Base-by-base conservation (phyloP, 2,888 invertebrate genomes). In the Acleris emargana region DNA sequence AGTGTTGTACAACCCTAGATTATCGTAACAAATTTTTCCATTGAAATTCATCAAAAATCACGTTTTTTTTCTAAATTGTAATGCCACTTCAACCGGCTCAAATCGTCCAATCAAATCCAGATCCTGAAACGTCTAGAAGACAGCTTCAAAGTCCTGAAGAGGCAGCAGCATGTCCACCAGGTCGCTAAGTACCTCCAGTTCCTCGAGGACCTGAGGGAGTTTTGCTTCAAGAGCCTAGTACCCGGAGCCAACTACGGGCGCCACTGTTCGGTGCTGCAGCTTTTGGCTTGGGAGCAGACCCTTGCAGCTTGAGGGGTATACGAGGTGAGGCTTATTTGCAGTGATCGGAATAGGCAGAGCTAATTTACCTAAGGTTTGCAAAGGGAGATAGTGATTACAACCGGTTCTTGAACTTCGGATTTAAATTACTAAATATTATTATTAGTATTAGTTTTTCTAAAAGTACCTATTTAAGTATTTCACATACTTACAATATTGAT, bases 161-260 rank as follows among this genome's bases (percentile, higher is more conserved):
- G 84, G 17, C 74, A 80, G 67, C 74, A 50, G 0, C 63, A 66
- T 5, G 32, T 69, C 0, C 38, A 47, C 18, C 20, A 51, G 1
- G 68, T 52, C 5, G 77, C 80, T 25, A 70, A 79, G 61, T 94
- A 95, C 75, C 58, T 85, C 22, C 49, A 72, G 0, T 94, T 95
- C 78, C 57, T 94, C 5, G 78, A 81, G 18, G 80, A 87, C 32
- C 71, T 96, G 7, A 88, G 94, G 16, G 75, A 76, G 0, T 82
- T 89, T 28, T 93, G 95, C 67, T 89, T 94, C 25, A 80, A 82
- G 5, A 94, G 94, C 73, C 76, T 96, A n/a, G 88, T 94, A 67
- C 87, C 87, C 2, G 95, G 94, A 0, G 94, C 95, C 1, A 95
- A 95, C 77, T 95, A 94, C 76, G 93, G 93, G 43, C 86, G 96